These are phyloP conservation scores for Limnephilus rhombicus DNA, from an alignment of 2,888 invertebrate species.

Conservation along the genomic window DNA sequence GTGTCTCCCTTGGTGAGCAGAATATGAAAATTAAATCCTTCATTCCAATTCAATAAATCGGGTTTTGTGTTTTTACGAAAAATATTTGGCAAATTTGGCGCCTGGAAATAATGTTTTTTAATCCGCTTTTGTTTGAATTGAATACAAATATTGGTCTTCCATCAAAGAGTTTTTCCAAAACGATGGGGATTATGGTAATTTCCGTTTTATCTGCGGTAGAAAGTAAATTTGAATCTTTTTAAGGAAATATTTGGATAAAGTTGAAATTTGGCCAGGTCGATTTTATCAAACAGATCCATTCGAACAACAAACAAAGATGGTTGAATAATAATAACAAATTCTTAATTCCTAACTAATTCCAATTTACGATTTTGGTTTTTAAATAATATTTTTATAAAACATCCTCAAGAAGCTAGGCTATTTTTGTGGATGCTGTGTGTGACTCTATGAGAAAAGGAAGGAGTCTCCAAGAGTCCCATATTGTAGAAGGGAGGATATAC, in stretches of 20 bases:
- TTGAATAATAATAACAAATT: neutral
- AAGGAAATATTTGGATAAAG: neutral
- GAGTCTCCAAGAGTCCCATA: too few species aligned
- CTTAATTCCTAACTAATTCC: neutral
- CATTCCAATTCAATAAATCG: neutral
- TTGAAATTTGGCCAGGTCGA: neutral
- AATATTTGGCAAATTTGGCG: neutral
- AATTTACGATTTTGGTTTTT: too few species aligned
- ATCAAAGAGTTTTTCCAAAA: neutral
- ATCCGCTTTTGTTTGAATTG: conserved; percentile 21
- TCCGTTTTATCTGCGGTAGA: neutral
- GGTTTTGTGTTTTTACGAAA: neutral
- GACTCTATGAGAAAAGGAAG: too few species aligned
- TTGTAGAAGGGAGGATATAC: too few species aligned
- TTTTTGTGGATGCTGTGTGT: too few species aligned
- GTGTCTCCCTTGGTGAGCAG: neutral
- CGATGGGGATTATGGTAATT: neutral
- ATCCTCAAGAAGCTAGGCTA: too few species aligned
- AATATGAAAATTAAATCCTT: neutral
- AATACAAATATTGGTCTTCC: conserved; percentile 3
- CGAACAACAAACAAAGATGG: neutral
- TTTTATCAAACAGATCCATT: neutral
- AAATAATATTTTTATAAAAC: too few species aligned
- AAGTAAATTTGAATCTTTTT: neutral
- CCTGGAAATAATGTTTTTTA: neutral